A percentile compares a stretch with the other conserved stretches of the same genome.
These are phyloP conservation scores for Pammene aurita DNA, from an alignment of 2,888 invertebrate genomes.

Conservation along the genomic window DNA sequence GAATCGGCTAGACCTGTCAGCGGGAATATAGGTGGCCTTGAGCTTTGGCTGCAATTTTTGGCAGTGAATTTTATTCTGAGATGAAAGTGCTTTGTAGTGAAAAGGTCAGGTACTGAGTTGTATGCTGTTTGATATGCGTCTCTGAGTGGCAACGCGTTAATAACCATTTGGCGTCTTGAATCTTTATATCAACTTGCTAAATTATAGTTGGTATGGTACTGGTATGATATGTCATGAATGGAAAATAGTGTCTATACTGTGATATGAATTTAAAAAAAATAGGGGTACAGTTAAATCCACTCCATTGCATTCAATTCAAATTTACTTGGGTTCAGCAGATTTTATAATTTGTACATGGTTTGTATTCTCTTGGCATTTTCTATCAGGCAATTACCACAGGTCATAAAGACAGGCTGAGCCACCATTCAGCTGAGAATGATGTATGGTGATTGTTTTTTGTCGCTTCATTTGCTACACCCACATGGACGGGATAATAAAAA, in stretches of 20 bases:
- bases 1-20: conserved; percentile 10
- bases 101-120: background rate
- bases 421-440: conserved; percentile 12
- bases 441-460: conserved; percentile 12
- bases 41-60: conserved; percentile 2
- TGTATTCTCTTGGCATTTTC: too few species aligned
- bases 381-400: background rate
- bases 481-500: conserved; percentile 45
- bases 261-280: too few species aligned
- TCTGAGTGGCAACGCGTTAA: background rate
- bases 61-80: conserved; percentile 1
- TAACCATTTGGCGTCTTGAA: background rate
- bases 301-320: too few species aligned
- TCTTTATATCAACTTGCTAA: background rate
- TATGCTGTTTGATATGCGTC: background rate
- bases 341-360: too few species aligned
- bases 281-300: too few species aligned
- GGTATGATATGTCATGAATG: too few species aligned
- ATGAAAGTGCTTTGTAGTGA: background rate
- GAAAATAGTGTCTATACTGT: too few species aligned
- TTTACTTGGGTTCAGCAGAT: too few species aligned
- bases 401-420: background rate
- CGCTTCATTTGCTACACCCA: conserved; percentile 32
- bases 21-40: conserved; percentile 20
- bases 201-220: background rate